These are phyloP conservation scores for Orthonyx spaldingii DNA, from an alignment of 2,113 vertebrate genomes.

Conservation along the genomic window DNA sequence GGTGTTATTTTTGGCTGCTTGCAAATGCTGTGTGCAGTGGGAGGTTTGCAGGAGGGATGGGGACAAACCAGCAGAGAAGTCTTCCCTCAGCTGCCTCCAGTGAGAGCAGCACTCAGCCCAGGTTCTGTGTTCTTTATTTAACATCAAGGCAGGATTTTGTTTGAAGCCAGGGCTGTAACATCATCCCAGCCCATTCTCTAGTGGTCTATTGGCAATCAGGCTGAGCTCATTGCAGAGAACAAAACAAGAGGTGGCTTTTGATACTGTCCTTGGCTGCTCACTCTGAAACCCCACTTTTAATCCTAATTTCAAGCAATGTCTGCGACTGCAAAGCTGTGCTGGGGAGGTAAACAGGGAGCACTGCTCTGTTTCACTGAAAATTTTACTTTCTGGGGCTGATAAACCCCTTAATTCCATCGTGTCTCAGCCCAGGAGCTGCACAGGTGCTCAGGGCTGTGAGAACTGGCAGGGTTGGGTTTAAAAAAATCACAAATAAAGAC, in stretches of 20 bases:
- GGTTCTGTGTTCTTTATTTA: not conserved
- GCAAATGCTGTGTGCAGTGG: not conserved
- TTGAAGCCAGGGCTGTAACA: constrained; percentile 10
- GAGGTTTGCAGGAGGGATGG: not conserved
- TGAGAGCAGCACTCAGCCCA: not conserved
- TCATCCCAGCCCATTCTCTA: not conserved
- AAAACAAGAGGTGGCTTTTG: constrained; percentile 10
- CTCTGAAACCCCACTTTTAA: not conserved
- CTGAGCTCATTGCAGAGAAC: not conserved
- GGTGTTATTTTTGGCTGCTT: not conserved
- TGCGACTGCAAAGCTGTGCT: not conserved
- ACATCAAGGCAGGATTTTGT: constrained; percentile 4
- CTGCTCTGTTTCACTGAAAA: not conserved
- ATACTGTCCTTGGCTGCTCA: not conserved
- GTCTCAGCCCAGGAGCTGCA: not conserved
- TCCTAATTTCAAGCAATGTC: not conserved
- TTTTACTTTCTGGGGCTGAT: not conserved
- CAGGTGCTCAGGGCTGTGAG: not conserved
- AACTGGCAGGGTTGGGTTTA: no score
- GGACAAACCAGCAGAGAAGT: not conserved
- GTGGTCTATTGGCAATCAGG: not conserved
- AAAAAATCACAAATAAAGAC: no score
- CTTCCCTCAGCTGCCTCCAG: not conserved
- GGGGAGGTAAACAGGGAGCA: not conserved
- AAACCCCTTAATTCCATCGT: not conserved